Evolutionary conservation across 1,140 invertebrate genomes (phyloP).

Genomic region (Penaeus vannamei): DNA sequence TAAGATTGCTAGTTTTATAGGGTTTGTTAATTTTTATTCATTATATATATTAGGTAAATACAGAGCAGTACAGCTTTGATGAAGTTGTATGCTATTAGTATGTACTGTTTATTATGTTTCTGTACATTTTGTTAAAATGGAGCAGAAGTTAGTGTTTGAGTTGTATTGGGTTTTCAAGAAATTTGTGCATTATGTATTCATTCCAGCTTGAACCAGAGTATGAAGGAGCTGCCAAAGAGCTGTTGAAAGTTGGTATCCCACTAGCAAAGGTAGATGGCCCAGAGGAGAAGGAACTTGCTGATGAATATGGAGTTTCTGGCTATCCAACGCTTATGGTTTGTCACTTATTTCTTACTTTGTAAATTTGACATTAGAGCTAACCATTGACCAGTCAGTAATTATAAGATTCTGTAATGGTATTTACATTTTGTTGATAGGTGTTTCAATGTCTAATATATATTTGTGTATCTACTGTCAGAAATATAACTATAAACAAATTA

Average conservation of each 20-base stretch:
- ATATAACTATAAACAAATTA: no score
- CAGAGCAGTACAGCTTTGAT: no score
- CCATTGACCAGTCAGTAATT: no score
- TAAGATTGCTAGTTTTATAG: slow-evolving; percentile 12
- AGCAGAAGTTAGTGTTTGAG: no score
- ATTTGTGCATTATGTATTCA: neutral
- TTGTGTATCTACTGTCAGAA: no score
- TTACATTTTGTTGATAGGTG: neutral
- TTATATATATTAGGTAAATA: no score
- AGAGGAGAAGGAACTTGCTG: slow-evolving; percentile 72
- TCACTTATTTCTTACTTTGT: neutral
- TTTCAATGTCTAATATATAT: no score
- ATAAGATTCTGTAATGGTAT: neutral
- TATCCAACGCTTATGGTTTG: slow-evolving; percentile 73
- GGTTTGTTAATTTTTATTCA: no score
- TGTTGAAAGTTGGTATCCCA: slow-evolving; percentile 71
- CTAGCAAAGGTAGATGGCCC: slow-evolving; percentile 75
- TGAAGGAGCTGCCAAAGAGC: slow-evolving; percentile 73
- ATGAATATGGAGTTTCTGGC: slow-evolving; percentile 72
- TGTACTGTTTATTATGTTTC: no score
- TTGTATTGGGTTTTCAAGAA: neutral
- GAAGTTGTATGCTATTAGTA: no score
- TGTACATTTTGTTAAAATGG: no score
- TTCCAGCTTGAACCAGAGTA: slow-evolving; percentile 71
- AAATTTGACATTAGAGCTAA: no score